These are phyloP conservation scores for Ovibos moschatus DNA, from an alignment of 2,113 vertebrate genomes.

Conservation along the genomic window DNA sequence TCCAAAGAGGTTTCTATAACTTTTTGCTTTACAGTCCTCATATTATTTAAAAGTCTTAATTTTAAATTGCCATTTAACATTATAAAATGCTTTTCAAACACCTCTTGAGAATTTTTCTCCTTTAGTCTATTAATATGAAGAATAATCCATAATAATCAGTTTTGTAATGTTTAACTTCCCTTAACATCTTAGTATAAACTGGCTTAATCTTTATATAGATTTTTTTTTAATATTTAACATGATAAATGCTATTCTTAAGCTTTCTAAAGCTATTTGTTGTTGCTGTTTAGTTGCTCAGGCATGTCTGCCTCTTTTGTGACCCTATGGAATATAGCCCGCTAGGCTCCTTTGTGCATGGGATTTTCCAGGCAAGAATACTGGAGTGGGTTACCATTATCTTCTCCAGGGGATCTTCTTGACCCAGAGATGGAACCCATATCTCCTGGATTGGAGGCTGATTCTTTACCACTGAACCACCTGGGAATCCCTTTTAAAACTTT, in stretches of 20 bases:
- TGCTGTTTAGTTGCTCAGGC: not conserved
- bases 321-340: accelerated
- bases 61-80: not conserved
- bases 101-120: not conserved
- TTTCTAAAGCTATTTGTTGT: not conserved
- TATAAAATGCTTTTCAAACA: not conserved
- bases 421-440: not conserved
- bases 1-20: not conserved
- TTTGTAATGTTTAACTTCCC: not conserved
- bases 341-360: not conserved
- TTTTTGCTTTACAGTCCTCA: not conserved
- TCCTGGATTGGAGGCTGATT: not conserved
- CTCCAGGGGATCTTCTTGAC: not conserved
- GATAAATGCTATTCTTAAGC: not conserved
- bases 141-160: not conserved
- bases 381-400: not conserved
- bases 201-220: not conserved
- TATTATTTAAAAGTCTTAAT: not conserved
- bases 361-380: not conserved
- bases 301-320: not conserved
- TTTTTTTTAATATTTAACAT: not conserved
- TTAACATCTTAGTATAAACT: not conserved
- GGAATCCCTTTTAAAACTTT: not conserved
- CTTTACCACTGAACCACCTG: not conserved
- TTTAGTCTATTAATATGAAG: not conserved